Evolutionary conservation across 37 sponge, comb jelly and placozoan genomes (phyloP).

Genomic region (Hexactinellida sp.): DNA sequence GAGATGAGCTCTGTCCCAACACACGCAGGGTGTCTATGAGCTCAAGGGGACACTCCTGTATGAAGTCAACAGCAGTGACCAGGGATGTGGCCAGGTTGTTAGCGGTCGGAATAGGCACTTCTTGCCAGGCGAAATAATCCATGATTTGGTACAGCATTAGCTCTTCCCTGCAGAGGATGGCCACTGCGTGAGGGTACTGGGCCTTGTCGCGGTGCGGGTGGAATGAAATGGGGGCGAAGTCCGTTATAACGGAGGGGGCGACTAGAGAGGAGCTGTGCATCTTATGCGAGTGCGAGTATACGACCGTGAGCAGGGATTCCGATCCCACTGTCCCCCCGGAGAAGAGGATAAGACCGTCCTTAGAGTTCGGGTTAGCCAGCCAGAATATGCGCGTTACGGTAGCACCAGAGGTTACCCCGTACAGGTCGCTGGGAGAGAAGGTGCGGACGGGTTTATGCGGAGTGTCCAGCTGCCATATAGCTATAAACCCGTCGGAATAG

Average conservation of each 20-base stretch:
- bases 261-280: neutral
- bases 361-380: neutral
- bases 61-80: neutral
- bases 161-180: neutral
- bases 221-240: conserved; percentile 6
- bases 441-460: neutral
- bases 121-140: conserved; percentile 9
- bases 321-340: neutral
- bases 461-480: neutral
- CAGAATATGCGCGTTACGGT: neutral
- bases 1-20: neutral
- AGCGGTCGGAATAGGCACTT: neutral
- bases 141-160: neutral
- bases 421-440: neutral
- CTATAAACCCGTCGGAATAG: neutral
- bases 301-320: neutral
- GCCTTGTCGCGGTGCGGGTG: neutral
- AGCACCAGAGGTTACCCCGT: neutral
- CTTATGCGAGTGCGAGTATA: neutral
- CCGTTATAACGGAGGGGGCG: neutral
- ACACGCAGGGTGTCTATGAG: neutral
- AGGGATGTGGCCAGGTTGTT: conserved; percentile 4
- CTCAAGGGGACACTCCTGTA: neutral
- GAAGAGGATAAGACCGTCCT: neutral
- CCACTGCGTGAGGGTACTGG: neutral